A percentile compares a stretch with the other conserved stretches of the same genome.
Evolutionary conservation across 2,113 vertebrate species (phyloP).

Genomic region (Heloderma charlesbogerti): DNA sequence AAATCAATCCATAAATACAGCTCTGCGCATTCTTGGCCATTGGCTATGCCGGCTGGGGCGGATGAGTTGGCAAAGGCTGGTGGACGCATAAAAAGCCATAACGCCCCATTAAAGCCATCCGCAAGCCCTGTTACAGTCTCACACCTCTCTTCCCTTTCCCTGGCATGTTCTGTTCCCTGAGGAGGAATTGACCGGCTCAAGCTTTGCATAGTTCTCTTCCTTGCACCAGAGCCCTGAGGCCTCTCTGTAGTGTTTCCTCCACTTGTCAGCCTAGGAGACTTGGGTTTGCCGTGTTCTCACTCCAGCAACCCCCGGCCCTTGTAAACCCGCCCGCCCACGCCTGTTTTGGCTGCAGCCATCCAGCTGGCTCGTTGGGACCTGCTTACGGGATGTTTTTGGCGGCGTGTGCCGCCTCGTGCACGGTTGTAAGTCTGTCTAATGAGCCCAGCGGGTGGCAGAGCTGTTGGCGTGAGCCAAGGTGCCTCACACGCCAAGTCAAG

Average conservation of each 20-base stretch:
- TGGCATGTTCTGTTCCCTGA: no score
- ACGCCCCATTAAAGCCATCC: no score
- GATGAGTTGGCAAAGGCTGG: no score
- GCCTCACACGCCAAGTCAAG: background rate
- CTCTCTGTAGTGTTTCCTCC: no score
- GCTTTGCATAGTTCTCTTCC: background rate
- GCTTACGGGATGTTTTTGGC: background rate
- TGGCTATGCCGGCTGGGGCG: no score
- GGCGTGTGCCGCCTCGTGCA: background rate
- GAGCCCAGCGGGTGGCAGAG: background rate
- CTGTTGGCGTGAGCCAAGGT: background rate
- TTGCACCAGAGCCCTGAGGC: background rate
- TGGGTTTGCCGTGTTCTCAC: background rate
- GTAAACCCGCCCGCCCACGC: background rate
- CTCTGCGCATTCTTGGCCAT: no score
- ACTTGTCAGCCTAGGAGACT: no score
- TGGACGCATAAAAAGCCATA: no score
- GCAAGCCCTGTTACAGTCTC: no score
- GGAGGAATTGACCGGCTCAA: background rate
- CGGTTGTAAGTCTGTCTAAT: background rate
- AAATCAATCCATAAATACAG: no score
- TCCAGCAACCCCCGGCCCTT: background rate
- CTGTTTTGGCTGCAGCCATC: background rate
- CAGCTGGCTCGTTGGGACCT: background rate
- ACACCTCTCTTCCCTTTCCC: background rate